Conservation (phyloP, 2,797 vertebrate genomes). For the Eulemur mongoz region DNA sequence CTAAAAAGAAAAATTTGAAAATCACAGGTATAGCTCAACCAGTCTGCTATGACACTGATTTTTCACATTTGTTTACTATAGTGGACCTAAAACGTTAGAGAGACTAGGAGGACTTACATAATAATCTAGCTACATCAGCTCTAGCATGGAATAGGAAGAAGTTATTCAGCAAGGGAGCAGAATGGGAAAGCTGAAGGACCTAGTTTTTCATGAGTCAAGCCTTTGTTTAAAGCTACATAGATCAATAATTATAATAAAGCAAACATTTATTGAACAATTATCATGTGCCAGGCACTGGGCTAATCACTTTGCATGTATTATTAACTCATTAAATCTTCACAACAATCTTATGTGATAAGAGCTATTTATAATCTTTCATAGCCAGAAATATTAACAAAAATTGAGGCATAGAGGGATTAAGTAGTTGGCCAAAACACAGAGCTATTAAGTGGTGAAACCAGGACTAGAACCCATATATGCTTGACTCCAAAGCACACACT, state of each 20-base stretch:
- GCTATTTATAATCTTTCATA: not conserved
- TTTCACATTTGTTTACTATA: slow-evolving; percentile 30
- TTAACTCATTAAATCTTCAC: slow-evolving; percentile 19
- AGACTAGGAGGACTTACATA: not conserved
- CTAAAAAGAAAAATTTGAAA: not conserved
- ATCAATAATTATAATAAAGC: not conserved
- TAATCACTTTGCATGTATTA: not conserved
- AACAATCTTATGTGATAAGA: not conserved
- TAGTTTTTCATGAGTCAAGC: not conserved
- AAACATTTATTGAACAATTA: slow-evolving; percentile 33
- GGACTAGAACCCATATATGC: not conserved
- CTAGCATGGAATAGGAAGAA: not conserved
- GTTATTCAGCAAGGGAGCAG: not conserved
- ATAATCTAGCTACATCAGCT: not conserved
- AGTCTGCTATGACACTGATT: not conserved
- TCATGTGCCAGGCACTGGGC: not conserved
- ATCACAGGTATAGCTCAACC: not conserved
- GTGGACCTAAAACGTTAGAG: slow-evolving; percentile 1
- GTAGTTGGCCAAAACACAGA: not conserved
- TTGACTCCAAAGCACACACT: not conserved
- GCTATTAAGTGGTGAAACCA: not conserved
- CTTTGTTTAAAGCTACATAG: not conserved
- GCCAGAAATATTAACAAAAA: not conserved
- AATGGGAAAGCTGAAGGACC: not conserved
- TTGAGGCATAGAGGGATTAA: not conserved